These are phyloP conservation scores for Euplexia lucipara DNA, from an alignment of 2,888 invertebrate genomes.

Conservation along the genomic window DNA sequence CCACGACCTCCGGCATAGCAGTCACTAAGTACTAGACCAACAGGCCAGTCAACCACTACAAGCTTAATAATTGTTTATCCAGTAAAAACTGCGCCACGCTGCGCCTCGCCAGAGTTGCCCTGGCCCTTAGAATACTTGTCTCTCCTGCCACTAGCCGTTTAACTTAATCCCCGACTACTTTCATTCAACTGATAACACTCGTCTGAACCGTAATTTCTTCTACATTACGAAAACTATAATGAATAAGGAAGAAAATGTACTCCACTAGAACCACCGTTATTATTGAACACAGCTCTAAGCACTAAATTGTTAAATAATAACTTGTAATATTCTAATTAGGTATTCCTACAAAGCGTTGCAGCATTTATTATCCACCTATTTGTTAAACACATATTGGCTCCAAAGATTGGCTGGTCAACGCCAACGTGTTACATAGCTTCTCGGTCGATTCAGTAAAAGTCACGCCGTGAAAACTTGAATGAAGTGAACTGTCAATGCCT, in stretches of 20 bases:
- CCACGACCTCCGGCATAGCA: no score
- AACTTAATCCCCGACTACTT: not conserved
- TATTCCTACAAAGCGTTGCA: conserved; percentile 32
- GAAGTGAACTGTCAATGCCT: not conserved
- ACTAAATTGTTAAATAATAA: conserved; percentile 36
- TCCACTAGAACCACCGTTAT: conserved; percentile 26
- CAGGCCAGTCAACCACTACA: no score
- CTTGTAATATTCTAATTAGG: conserved; percentile 26
- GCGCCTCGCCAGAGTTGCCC: no score
- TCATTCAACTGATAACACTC: not conserved
- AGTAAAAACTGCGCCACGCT: no score
- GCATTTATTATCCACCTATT: conserved; percentile 7
- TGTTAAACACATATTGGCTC: conserved; percentile 11
- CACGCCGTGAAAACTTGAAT: no score
- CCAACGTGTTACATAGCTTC: not conserved
- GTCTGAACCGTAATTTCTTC: conserved; percentile 6
- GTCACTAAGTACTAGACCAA: no score
- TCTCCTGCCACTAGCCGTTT: no score
- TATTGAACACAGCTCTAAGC: conserved; percentile 39
- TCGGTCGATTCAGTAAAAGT: no score
- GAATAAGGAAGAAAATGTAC: conserved; percentile 37
- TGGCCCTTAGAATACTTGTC: no score
- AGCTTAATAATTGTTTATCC: no score
- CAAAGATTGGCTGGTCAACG: conserved; percentile 10
- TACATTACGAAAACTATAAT: conserved; percentile 27